phyloP scores from a whole-genome alignment of 2,797 vertebrate species.

The Esox lucius region DNA sequence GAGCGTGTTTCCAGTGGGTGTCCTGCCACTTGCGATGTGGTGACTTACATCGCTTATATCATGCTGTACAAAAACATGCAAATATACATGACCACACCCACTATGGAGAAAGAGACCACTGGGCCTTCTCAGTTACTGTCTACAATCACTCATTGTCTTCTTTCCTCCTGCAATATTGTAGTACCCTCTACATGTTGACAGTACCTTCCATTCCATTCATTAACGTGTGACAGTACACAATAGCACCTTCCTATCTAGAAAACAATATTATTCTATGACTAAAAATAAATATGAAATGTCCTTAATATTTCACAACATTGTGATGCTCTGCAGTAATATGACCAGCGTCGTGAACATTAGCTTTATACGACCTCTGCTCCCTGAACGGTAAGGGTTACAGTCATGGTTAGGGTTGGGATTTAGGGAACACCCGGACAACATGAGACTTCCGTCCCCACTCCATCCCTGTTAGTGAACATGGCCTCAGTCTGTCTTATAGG shows the following conservation, averaged over 20 bases:
- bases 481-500: background rate
- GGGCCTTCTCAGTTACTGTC: background rate
- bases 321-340: background rate
- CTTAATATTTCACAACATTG: background rate
- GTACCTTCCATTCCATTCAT: background rate
- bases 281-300: background rate
- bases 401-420: too few relatives aligned
- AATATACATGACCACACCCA: background rate
- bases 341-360: background rate
- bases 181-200: background rate
- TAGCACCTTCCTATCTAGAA: background rate
- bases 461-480: background rate
- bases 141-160: background rate
- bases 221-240: background rate
- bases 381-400: background rate
- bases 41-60: background rate
- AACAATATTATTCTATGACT: background rate
- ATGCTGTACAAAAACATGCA: background rate
- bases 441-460: background rate
- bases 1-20: slow-evolving; percentile 55
- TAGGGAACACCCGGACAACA: too few relatives aligned
- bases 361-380: background rate
- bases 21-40: slow-evolving; percentile 53
- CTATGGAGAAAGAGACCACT: background rate
- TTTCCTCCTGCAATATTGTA: background rate